Evolutionary conservation across 2,797 vertebrate genomes (phyloP).

Genomic region (Galagoides demidoff): DNA sequence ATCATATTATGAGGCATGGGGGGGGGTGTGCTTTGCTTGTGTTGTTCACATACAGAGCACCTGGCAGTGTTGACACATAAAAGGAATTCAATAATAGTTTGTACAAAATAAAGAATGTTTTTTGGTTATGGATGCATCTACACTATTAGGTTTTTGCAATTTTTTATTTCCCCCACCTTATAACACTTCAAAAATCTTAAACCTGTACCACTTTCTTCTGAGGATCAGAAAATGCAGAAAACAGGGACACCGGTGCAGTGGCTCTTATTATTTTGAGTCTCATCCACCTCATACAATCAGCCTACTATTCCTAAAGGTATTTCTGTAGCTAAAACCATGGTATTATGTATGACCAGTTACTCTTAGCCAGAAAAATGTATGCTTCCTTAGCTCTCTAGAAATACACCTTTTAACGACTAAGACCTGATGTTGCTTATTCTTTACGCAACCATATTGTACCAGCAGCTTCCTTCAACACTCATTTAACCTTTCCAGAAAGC

Average conservation of each 20-base stretch:
- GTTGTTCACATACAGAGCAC: background rate
- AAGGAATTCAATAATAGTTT: background rate
- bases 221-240: background rate
- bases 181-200: background rate
- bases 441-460: background rate
- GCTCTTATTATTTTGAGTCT: slow-evolving; percentile 24
- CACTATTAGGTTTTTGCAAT: background rate
- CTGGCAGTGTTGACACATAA: background rate
- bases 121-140: background rate
- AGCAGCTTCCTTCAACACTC: background rate
- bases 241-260: background rate
- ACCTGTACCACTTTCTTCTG: background rate
- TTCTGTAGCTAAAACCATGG: slow-evolving; percentile 10
- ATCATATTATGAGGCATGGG: background rate
- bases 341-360: background rate
- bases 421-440: background rate
- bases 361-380: slow-evolving; percentile 12
- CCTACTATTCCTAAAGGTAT: slow-evolving; percentile 29
- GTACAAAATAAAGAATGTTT: slow-evolving; percentile 3
- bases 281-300: slow-evolving; percentile 27
- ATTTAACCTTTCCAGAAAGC: background rate
- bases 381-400: background rate
- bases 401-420: background rate
- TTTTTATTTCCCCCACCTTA: background rate
- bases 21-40: background rate